phyloP scores from a whole-genome alignment of 92 coral and sea anemone genomes.

The Umimayanthus kanabou region DNA sequence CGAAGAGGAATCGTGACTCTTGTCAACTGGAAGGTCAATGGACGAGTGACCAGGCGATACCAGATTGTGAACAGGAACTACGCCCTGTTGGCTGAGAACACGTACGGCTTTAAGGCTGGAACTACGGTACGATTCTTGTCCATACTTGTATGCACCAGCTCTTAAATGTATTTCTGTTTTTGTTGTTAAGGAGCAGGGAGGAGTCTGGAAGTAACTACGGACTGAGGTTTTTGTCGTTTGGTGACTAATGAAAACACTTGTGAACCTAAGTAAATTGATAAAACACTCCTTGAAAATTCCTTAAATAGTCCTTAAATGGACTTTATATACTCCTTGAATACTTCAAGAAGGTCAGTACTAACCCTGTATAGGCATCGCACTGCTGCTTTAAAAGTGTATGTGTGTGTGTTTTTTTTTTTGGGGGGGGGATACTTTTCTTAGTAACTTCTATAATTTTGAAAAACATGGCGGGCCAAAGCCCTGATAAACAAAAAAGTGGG shows the following conservation, averaged over 20 bases:
- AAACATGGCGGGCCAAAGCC: too few relatives aligned
- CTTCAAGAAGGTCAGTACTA: too few relatives aligned
- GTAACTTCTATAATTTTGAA: too few relatives aligned
- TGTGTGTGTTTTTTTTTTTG: too few relatives aligned
- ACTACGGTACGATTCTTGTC: conserved; percentile 63
- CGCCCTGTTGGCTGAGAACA: conserved; percentile 69
- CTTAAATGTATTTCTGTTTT: not conserved
- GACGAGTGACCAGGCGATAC: conserved; percentile 54
- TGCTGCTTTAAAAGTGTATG: not conserved
- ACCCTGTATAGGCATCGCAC: too few relatives aligned
- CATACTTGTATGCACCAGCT: not conserved
- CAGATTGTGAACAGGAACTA: conserved; percentile 46
- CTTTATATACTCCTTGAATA: too few relatives aligned
- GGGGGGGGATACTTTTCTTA: too few relatives aligned
- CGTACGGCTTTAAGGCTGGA: conserved; percentile 83
- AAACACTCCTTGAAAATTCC: not conserved
- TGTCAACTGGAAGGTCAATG: conserved; percentile 71
- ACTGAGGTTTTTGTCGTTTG: too few relatives aligned
- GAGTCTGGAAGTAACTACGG: too few relatives aligned
- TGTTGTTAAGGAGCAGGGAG: not conserved
- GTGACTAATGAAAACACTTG: too few relatives aligned
- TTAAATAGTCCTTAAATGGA: not conserved
- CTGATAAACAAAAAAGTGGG: too few relatives aligned
- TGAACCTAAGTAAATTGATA: too few relatives aligned
- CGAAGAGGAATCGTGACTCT: conserved; percentile 53